Evolutionary conservation across 2,797 vertebrate genomes (phyloP), one percentile per base, ranked within the genome.

Genomic region (Australoheros facetus): DNA sequence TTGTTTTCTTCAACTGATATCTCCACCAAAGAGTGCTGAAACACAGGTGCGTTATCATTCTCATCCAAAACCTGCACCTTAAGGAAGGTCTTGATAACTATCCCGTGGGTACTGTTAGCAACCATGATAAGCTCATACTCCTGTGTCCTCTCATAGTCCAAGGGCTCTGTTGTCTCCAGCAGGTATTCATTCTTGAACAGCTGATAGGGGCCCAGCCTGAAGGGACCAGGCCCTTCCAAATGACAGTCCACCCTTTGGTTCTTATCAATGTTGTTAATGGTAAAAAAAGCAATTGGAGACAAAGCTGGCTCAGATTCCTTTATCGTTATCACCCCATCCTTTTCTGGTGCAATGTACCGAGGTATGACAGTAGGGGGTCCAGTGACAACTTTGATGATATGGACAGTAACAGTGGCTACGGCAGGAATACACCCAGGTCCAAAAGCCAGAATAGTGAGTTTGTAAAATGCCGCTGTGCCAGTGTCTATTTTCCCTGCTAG

Each of bases 1-100:
- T 99, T 99, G 89, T 99, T 99, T 94, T 99, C 98, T 85, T 98
- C 98, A 7, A 99, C 95, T 10, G 95, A 96, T 82, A 99, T 84
- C 85, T 99, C 97, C 80, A 98, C 89, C 70, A 97, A 82, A 34
- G 96, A 94, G 81, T 97, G 96, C 82, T 96, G 95, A 89, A 99
- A 99, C 85, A 98, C 84, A 1, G 98, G 98, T 0, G 97, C 94
- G 21, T 99, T 99, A 78, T 99, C 98, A 0, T 99, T 99, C 56
- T 99, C 97, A 82, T 99, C 98, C 87, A 97, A 69, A 81, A 99
- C 89, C 37, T 97, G 96, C 57, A 99, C 93, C 88, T 96, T 97
- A 34, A 99, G 89, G 59, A 95, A 82, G n/a, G 95, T 97, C 85
- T 96, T 97, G 54, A 96, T 95, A n/a, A 96, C 93, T 81, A 96